Evolutionary conservation across 92 coral and sea anemone species (phyloP).

Genomic region (Paragorgia papillata): DNA sequence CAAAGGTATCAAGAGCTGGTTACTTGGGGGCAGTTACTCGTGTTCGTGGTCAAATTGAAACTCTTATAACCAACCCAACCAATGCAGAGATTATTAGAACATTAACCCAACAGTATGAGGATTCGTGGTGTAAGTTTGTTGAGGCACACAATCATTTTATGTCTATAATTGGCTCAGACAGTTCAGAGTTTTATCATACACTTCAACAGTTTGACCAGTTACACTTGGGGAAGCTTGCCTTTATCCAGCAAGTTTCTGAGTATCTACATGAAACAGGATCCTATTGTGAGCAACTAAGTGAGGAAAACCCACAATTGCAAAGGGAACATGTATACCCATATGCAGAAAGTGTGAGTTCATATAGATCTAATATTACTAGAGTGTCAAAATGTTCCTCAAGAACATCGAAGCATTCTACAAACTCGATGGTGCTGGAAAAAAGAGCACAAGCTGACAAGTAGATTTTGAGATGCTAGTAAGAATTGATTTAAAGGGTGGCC

Average conservation of each 20-base stretch:
- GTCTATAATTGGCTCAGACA: neutral
- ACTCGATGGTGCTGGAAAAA: neutral
- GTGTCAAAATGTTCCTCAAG: no score
- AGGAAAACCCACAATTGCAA: neutral
- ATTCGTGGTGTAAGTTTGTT: constrained; percentile 14
- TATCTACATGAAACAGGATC: constrained; percentile 7
- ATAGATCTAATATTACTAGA: neutral
- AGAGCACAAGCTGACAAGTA: constrained; percentile 27
- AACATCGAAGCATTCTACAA: neutral
- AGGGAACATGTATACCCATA: neutral
- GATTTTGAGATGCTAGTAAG: no score
- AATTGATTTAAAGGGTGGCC: no score
- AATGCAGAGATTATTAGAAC: constrained; percentile 19
- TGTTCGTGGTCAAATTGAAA: constrained; percentile 37
- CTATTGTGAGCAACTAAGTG: neutral
- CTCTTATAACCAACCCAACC: neutral
- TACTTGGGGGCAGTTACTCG: constrained; percentile 30
- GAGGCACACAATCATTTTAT: constrained; percentile 23
- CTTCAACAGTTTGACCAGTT: constrained; percentile 21
- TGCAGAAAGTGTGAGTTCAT: constrained; percentile 18
- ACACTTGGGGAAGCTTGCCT: constrained; percentile 9
- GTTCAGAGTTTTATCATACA: neutral
- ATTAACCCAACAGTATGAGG: constrained; percentile 1
- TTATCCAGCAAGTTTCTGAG: neutral
- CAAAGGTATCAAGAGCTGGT: constrained; percentile 32